Percentiles rank a stretch among this genome's conserved stretches.
Evolutionary conservation across 1,140 invertebrate species (phyloP).

Genomic region (Hyphantria cunea): DNA sequence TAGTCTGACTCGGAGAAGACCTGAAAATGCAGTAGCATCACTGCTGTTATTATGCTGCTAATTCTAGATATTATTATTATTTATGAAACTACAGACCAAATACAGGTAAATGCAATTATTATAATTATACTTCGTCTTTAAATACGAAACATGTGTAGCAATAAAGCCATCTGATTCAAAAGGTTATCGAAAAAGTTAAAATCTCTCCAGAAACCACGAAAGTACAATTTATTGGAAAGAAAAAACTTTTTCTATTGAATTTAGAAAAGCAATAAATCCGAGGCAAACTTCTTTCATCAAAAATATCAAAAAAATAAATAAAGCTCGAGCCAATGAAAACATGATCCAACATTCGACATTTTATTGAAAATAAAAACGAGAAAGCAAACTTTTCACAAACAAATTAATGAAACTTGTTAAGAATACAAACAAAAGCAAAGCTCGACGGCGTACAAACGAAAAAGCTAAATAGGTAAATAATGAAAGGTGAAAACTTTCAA

Average conservation of each 20-base stretch:
- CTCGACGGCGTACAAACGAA: constrained; percentile 55
- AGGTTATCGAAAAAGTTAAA: too few species aligned
- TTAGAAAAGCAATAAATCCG: constrained; percentile 15
- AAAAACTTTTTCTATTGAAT: constrained; percentile 18
- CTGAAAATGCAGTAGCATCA: too few species aligned
- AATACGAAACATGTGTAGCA: too few species aligned
- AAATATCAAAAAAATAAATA: constrained; percentile 22
- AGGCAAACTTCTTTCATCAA: constrained; percentile 16
- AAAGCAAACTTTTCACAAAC: constrained; percentile 37
- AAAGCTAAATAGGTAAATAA: constrained; percentile 72
- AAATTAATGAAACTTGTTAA: constrained; percentile 59
- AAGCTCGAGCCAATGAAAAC: constrained; percentile 11
- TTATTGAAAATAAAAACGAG: constrained; percentile 16
- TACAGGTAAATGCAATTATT: too few species aligned
- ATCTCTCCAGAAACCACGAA: background rate
- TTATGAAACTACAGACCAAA: too few species aligned
- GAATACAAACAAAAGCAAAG: constrained; percentile 54
- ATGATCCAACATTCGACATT: constrained; percentile 2
- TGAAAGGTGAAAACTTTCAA: constrained; percentile 67
- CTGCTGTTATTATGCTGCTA: too few species aligned
- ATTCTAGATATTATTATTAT: too few species aligned
- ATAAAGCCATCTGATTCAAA: too few species aligned
- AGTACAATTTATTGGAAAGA: constrained; percentile 9
- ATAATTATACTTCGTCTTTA: too few species aligned
- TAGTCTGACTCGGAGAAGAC: too few species aligned